Base-by-base conservation (phyloP, 2,888 invertebrate species). In the Pardosa pseudoannulata region DNA sequence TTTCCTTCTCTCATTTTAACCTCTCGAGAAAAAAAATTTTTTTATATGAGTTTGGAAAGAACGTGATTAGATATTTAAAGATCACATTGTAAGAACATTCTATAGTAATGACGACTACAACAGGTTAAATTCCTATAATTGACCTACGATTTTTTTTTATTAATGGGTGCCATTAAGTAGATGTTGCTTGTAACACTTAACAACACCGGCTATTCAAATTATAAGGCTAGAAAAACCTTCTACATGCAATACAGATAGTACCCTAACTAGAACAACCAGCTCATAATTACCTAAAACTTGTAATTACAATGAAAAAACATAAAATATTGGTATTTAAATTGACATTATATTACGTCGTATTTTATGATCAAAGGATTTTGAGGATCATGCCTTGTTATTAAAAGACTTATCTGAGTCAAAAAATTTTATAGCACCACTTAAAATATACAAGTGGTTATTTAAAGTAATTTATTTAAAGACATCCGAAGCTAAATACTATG, bases 391-490 rank as follows among this genome's bases (percentile, higher is more conserved):
- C 6, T 9, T 19, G 6, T 19, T 32, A 29, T 32, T n/a, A 68
- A 36, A n/a, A 32, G 68, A 68, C n/a, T 6, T n/a, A 9, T 29
- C 28, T 28, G 28, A 65, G 23, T 68, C 36, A n/a, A 68, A 7
- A 41, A 32, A 7, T 68, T 68, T 68, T 68, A 68, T 32, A 36
- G 36, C 36, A 19, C 6, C 32, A n/a, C 9, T 9, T 36, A 13
- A n/a, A 67, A 32, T 16, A 13, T 19, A 19, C 31, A 29, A 68
- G 19, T 36, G 32, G 36, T 31, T 36, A 32, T 68, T 32, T 68
- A 68, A 23, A 32, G n/a, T 36, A n/a, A 32, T 68, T 68, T 68
- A 68, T 68, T n/a, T 13, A 19, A 32, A 32, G 31, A 32, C 32
- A 19, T 36, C 29, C n/a, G 32, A 16, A 31, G 32, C 32, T 68